Percentiles rank a stretch among this genome's conserved stretches.
These are phyloP conservation scores for Eumeta japonica DNA, from an alignment of 1,140 invertebrate genomes.

Conservation along the genomic window DNA sequence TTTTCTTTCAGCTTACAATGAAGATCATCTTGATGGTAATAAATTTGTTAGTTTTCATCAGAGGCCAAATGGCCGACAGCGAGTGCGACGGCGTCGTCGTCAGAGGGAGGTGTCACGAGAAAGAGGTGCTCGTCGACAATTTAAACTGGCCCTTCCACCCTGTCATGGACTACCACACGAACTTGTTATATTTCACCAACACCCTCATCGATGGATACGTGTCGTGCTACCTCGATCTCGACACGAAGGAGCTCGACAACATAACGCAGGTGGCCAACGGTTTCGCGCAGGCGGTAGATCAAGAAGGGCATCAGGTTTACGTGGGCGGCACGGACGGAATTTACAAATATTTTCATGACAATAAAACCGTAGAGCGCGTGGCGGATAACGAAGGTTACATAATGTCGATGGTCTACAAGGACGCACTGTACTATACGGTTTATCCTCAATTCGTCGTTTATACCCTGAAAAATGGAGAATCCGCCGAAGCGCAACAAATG, in stretches of 20 bases:
- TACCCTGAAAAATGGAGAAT: slow-evolving; percentile 21
- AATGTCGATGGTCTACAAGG: slow-evolving; percentile 33
- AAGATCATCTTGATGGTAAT: too few species aligned
- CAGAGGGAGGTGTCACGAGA: too few species aligned
- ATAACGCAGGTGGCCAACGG: slow-evolving; percentile 27
- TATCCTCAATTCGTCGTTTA: slow-evolving; percentile 35
- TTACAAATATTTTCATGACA: slow-evolving; percentile 29
- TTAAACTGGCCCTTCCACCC: too few species aligned
- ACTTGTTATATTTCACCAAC: too few species aligned
- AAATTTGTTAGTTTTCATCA: too few species aligned
- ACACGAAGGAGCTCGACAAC: slow-evolving; percentile 30
- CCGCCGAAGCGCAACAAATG: slow-evolving; percentile 25
- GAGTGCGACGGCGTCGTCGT: too few species aligned
- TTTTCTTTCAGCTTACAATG: too few species aligned
- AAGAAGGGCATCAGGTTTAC: slow-evolving; percentile 24
- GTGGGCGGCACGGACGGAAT: slow-evolving; percentile 36
- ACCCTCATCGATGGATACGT: too few species aligned
- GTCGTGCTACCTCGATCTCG: slow-evolving; percentile 29
- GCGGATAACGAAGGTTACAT: slow-evolving; percentile 19
- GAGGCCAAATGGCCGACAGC: too few species aligned
- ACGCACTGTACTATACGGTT: slow-evolving; percentile 29
- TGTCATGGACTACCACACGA: too few species aligned
- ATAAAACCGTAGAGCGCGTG: slow-evolving; percentile 20
- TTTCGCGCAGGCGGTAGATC: slow-evolving; percentile 35
- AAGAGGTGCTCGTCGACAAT: too few species aligned